Conservation (phyloP, 2,888 invertebrate genomes). For the Trissolcus japonicus region DNA sequence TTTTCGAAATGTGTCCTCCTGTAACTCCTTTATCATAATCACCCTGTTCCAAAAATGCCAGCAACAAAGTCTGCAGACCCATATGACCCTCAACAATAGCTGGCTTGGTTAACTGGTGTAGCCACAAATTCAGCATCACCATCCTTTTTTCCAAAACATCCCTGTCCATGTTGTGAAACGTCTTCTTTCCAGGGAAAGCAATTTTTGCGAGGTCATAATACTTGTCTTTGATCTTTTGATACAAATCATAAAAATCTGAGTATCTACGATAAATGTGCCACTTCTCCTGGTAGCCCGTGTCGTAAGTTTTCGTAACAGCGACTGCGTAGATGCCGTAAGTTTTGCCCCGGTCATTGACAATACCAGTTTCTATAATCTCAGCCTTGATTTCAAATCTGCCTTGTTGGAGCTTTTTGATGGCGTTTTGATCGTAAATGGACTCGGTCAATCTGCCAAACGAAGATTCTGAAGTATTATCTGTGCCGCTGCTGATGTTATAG, state of each 20-base stretch:
- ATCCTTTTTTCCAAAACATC: conserved; percentile 90
- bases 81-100: conserved; percentile 80
- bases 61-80: conserved; percentile 80
- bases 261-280: conserved; percentile 96
- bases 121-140: conserved; percentile 87
- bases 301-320: conserved; percentile 83
- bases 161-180: conserved; percentile 94
- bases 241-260: conserved; percentile 94
- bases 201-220: conserved; percentile 87
- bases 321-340: conserved; percentile 93
- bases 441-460: conserved; percentile 67
- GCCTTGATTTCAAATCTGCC: conserved; percentile 72
- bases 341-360: conserved; percentile 89
- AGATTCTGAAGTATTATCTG: conserved; percentile 66
- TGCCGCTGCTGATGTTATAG: no score
- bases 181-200: conserved; percentile 93
- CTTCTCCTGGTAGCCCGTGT: conserved; percentile 83
- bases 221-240: conserved; percentile 89
- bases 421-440: conserved; percentile 68
- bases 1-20: conserved; percentile 80
- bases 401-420: conserved; percentile 72
- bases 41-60: conserved; percentile 83
- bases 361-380: conserved; percentile 78
- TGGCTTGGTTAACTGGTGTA: conserved; percentile 83
- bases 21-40: conserved; percentile 82